Evolutionary conservation across 2,113 vertebrate species (phyloP), one percentile per base, ranked within the genome.

Genomic region (Grammomys surdaster): DNA sequence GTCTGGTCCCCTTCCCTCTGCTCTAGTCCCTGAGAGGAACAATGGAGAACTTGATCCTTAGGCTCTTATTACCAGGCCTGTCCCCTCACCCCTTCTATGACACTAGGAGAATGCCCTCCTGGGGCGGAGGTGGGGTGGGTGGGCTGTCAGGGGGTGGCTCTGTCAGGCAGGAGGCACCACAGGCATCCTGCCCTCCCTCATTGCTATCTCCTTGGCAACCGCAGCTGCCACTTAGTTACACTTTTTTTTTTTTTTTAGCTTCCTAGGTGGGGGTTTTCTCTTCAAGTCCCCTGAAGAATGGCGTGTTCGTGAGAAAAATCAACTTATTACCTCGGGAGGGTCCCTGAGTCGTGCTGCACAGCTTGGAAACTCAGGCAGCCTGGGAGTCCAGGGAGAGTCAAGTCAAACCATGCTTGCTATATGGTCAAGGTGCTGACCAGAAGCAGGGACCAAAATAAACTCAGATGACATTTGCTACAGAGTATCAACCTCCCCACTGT

Each of bases 141-240:
- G 56, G 56, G 56, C 24, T 60, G 56, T 60, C 24, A 6, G 36
- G 54, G 81, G 81, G 24, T 84, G 81, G 90, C 94, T 86, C 82
- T 92, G 96, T 88, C 90, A 75, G 73, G 89, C 77, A 17, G 93
- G 95, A 91, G 94, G 85, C 82, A 88, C 94, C 73, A 7, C 85
- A 13, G 7, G 56, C 88, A 72, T 63, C 98, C 98, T 98, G 95
- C 97, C 87, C 43, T 88, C 67, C 48, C 86, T 72, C 67, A 24
- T 28, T 7, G 3, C 95, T 97, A 98, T 98, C 98, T 97, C 98
- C 98, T 98, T 98, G 98, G 98, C 96, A 99, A 99, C 98, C 70
- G 26, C 95, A 96, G 97, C 97, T 97, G 96, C 95, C 88, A 85
- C 95, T 96, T 89, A 94, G 94, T 89, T 95, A 95, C 91, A 94